These are phyloP conservation scores for Myiopsitta monachus DNA, from an alignment of 2,113 vertebrate genomes.

Conservation along the genomic window DNA sequence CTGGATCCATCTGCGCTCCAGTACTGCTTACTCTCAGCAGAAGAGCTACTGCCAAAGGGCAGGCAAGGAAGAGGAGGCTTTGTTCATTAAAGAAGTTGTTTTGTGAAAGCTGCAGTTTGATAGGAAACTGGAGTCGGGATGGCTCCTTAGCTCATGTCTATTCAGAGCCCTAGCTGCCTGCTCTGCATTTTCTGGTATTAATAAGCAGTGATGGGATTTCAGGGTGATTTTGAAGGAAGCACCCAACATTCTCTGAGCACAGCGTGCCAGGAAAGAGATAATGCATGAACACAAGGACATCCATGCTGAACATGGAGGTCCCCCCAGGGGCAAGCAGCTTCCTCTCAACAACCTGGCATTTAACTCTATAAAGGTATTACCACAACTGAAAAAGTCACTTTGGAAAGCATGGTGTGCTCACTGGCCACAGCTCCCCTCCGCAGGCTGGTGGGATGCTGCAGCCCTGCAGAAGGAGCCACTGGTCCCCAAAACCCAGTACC, in stretches of 20 bases:
- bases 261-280: rapidly evolving
- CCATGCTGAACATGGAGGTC: neutral
- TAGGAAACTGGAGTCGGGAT: rapidly evolving
- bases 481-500: neutral
- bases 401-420: neutral
- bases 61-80: neutral
- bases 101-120: neutral
- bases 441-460: rapidly evolving
- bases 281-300: neutral
- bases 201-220: neutral
- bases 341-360: neutral
- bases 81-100: neutral
- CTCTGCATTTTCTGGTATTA: neutral
- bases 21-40: neutral
- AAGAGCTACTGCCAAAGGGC: neutral
- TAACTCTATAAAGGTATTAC: neutral
- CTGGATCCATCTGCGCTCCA: neutral
- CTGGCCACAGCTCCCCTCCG: neutral
- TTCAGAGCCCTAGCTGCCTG: neutral
- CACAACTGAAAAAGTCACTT: neutral
- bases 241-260: neutral
- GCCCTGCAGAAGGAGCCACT: neutral
- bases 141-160: neutral
- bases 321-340: neutral
- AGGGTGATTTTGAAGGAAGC: neutral